These are phyloP conservation scores for Neodon shergylaensis DNA, from an alignment of 2,113 vertebrate genomes.

Conservation along the genomic window DNA sequence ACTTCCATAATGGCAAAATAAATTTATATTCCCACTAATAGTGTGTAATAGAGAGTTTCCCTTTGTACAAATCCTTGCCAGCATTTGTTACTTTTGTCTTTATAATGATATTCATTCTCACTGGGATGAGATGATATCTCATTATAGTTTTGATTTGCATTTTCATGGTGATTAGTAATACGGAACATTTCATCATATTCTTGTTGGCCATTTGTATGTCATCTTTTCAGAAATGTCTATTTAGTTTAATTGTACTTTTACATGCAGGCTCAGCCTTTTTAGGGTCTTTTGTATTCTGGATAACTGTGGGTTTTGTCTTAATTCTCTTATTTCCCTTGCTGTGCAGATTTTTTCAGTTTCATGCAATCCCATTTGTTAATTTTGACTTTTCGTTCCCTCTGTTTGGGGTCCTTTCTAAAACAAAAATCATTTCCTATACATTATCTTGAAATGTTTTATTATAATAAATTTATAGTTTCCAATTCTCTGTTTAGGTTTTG, in stretches of 20 bases:
- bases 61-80: not conserved
- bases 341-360: not conserved
- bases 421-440: not conserved
- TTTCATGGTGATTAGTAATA: not conserved
- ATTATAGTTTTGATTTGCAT: not conserved
- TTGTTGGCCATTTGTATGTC: not conserved
- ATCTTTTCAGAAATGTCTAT: not conserved
- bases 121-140: not conserved
- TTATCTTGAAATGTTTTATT: not conserved
- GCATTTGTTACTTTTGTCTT: conserved; percentile 15
- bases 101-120: conserved; percentile 6
- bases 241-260: not conserved
- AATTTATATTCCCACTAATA: not conserved
- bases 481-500: not conserved
- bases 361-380: not conserved
- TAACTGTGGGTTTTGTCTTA: not conserved
- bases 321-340: not conserved
- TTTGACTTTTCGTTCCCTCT: not conserved
- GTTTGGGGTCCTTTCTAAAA: not conserved
- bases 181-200: not conserved
- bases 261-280: not conserved
- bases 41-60: not conserved
- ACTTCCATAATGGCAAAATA: not conserved
- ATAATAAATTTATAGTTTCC: too few species aligned
- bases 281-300: not conserved